Conservation (phyloP, 2,888 invertebrate species). For the Cremastinae sp. region DNA sequence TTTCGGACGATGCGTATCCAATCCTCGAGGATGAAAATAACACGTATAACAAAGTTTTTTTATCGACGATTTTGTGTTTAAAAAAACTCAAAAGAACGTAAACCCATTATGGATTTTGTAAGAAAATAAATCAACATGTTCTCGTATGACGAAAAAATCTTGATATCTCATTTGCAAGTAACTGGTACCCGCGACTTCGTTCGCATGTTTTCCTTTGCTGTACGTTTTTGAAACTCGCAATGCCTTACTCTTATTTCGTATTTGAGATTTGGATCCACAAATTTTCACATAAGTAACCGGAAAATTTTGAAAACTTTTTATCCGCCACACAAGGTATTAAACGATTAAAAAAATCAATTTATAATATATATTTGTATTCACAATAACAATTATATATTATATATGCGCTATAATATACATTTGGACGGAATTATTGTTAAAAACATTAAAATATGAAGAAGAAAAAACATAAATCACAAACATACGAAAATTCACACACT, state of each 20-base stretch:
- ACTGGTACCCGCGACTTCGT: too few relatives aligned
- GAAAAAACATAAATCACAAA: conserved; percentile 22
- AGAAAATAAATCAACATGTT: too few relatives aligned
- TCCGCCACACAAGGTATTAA: too few relatives aligned
- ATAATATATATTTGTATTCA: conserved; percentile 27
- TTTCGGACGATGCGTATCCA: conserved; percentile 58
- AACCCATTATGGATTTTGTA: too few relatives aligned
- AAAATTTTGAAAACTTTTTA: not conserved
- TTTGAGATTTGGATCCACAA: too few relatives aligned
- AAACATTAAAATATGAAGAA: conserved; percentile 12
- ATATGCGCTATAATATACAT: conserved; percentile 16
- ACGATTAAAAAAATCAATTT: not conserved
- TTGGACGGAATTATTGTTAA: conserved; percentile 14
- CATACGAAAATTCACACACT: conserved; percentile 9
- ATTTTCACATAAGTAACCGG: not conserved
- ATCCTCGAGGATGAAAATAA: conserved; percentile 27
- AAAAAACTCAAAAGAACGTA: too few relatives aligned
- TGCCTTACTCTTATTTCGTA: too few relatives aligned
- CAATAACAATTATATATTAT: conserved; percentile 14
- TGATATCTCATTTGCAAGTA: too few relatives aligned
- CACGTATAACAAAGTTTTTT: not conserved
- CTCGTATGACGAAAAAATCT: too few relatives aligned
- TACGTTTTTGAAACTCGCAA: too few relatives aligned
- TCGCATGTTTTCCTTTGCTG: too few relatives aligned
- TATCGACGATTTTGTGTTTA: not conserved